A percentile compares a stretch with the other conserved stretches of the same genome.
These are phyloP conservation scores for Ashinkailepas kermadecensis DNA, from an alignment of 2,888 invertebrate genomes.

Conservation along the genomic window DNA sequence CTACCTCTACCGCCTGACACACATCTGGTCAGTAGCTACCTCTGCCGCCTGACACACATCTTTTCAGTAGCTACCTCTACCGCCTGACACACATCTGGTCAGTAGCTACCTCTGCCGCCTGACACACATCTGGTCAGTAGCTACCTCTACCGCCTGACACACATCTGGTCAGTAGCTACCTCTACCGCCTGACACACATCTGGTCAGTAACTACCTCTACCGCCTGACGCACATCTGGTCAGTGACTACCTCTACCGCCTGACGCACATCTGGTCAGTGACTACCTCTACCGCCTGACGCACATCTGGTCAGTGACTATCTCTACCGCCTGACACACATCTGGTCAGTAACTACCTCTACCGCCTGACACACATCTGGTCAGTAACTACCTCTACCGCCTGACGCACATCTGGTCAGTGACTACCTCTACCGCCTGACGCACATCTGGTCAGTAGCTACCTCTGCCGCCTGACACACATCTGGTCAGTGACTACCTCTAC, in stretches of 20 bases:
- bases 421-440: constrained; percentile 68
- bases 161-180: no score
- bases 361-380: constrained; percentile 94
- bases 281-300: constrained; percentile 68
- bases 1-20: no score
- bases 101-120: no score
- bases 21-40: no score
- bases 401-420: constrained; percentile 87
- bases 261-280: constrained; percentile 87
- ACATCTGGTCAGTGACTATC: constrained; percentile 79
- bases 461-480: constrained; percentile 88
- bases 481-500: constrained; percentile 57
- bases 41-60: no score
- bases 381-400: constrained; percentile 53
- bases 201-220: no score
- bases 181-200: no score
- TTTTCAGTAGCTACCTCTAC: no score
- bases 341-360: constrained; percentile 67
- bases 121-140: no score
- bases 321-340: constrained; percentile 81
- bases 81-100: no score
- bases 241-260: constrained; percentile 53
- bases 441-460: constrained; percentile 71
- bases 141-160: no score
- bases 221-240: constrained; percentile 92